Base-by-base conservation (phyloP, 2,113 vertebrate species). In the Pithys albifrons region DNA sequence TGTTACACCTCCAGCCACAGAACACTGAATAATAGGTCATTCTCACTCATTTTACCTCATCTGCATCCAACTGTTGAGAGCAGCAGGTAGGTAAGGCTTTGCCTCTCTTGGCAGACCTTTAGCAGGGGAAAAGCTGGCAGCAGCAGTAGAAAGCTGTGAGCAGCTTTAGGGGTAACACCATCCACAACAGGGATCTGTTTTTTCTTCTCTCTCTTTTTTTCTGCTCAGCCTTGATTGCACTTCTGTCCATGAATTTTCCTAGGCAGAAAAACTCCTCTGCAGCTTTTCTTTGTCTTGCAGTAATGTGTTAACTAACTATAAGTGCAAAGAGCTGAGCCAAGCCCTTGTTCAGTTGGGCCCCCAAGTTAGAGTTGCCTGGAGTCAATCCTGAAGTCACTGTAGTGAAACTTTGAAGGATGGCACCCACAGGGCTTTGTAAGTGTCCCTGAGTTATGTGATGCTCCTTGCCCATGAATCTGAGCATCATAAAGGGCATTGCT, bases 401-500 rank as follows among this genome's bases (percentile, higher is more conserved):
- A 69, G 71, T 7, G 13, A 69, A 94, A 85, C 79, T 91, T 78
- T 95, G 95, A 96, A 91, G 77, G 85, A 97, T 91, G 59, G 84
- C 72, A 82, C 92, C 92, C 88, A 59, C 28, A 88, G 80, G 80
- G 91, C 82, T 96, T 91, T 88, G 25, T 77, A 91, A 94, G 89
- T 88, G 77, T 87, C 83, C 59, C 79, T 96, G 91, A 96, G 71
- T 96, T 86, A 94, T 85, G 88, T 29, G 87, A 58, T 70, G n/a
- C 66, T 96, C 83, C 85, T 89, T 77, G 78, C 24, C 61, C 87
- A 72, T 96, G 92, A 97, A 95, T 96, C 93, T 95, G 87, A 91
- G 84, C 65, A 93, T 93, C 82, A 92, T 87, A 94, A 94, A 94
- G 85, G 89, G 95, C 89, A 43, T 20, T 31, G 45, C 59, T 94